These are phyloP conservation scores for Troglohyphantes excavatus DNA, from an alignment of 2,888 invertebrate genomes.

Conservation along the genomic window DNA sequence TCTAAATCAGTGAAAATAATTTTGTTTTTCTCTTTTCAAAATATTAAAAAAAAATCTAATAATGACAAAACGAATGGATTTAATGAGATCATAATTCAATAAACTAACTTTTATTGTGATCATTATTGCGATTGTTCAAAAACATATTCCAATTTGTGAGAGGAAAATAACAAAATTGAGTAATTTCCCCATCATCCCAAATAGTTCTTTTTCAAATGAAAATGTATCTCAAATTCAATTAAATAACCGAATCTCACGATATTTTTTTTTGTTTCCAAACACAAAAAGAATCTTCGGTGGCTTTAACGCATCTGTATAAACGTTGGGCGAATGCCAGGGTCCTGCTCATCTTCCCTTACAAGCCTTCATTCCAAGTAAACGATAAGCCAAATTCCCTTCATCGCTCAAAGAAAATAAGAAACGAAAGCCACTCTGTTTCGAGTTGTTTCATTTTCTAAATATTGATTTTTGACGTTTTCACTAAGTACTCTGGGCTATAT, in stretches of 20 bases:
- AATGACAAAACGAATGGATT: not conserved
- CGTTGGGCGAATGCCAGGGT: constrained; percentile 27
- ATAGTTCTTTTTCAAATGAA: not conserved
- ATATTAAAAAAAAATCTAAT: too few relatives aligned
- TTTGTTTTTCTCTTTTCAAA: too few relatives aligned
- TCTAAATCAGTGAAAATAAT: too few relatives aligned
- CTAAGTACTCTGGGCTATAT: not conserved
- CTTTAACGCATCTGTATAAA: constrained; percentile 21
- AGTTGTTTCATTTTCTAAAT: constrained; percentile 9
- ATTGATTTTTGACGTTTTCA: not conserved
- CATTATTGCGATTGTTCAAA: not conserved
- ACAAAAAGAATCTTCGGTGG: constrained; percentile 6
- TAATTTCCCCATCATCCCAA: not conserved
- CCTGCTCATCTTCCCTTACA: not conserved
- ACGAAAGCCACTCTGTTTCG: constrained; percentile 12
- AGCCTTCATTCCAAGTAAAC: not conserved
- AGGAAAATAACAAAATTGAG: not conserved
- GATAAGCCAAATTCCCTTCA: constrained; percentile 24
- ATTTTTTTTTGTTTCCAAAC: not conserved
- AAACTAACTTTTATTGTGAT: not conserved
- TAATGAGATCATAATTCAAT: not conserved
- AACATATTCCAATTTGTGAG: not conserved
- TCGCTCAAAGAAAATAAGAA: constrained; percentile 27
- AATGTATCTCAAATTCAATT: constrained; percentile 16
- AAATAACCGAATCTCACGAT: not conserved